Conservation (phyloP, 64 coral and sea anemone genomes). For the Montipora capricornis region DNA sequence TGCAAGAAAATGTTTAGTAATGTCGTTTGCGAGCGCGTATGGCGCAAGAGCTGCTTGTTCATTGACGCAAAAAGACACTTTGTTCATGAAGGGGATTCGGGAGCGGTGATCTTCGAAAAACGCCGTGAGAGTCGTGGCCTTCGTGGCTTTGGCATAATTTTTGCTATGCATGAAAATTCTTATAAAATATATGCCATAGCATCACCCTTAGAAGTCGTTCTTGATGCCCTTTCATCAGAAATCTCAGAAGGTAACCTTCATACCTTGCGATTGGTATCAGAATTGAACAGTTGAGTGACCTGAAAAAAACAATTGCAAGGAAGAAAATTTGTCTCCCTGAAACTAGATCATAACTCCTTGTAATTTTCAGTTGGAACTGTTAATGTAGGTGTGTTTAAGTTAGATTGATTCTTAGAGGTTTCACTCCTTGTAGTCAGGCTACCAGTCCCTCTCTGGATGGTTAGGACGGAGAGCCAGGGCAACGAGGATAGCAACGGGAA, state of each 20-base stretch:
- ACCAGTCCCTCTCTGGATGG: too few species aligned
- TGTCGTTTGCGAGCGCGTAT: not conserved
- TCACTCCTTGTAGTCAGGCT: too few species aligned
- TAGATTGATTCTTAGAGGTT: too few species aligned
- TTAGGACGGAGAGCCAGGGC: too few species aligned
- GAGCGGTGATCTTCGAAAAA: not conserved
- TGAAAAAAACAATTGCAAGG: too few species aligned
- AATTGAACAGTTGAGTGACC: too few species aligned
- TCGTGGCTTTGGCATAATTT: not conserved
- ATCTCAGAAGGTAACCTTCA: not conserved
- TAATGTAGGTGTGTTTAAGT: too few species aligned
- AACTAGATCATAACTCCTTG: too few species aligned
- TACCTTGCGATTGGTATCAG: not conserved
- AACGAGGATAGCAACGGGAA: too few species aligned
- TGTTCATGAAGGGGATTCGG: not conserved
- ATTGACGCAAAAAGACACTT: not conserved
- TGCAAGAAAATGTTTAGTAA: not conserved
- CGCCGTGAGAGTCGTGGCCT: too few species aligned
- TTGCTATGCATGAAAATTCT: not conserved
- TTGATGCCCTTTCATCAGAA: not conserved
- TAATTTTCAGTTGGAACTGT: too few species aligned
- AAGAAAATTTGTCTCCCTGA: too few species aligned
- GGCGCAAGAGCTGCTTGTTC: not conserved
- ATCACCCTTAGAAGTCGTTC: not conserved
- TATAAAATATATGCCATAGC: not conserved